Evolutionary conservation across 2,797 vertebrate genomes (phyloP), one percentile per base, ranked within the genome.

Genomic region (Lepus townsendii): DNA sequence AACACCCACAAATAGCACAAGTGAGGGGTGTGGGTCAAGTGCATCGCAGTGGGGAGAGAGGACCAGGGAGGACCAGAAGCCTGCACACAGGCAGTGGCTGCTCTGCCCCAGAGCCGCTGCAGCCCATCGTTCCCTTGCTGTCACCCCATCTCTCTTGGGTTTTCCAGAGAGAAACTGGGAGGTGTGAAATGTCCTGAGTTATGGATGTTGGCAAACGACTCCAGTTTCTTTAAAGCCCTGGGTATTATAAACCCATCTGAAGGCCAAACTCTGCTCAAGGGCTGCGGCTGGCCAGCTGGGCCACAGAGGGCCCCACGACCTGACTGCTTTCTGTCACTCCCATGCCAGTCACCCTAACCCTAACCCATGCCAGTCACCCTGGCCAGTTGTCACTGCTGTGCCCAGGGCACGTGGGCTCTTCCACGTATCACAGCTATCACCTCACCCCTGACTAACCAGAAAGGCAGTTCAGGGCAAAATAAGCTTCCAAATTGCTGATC

Each of bases 221-320:
- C 50, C 50, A n/a, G 30, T 84, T 68, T 92, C 69, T 82, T 80
- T 72, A 84, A 96, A 90, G 73, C 19, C 52, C 26, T 20, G 35
- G 32, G 72, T 26, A 71, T 27, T 22, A 83, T 57, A 57, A 66
- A 47, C 12, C 87, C 73, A 71, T 68, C 75, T 75, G 86, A 79
- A 57, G 50, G 69, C 50, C 63, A 78, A 42, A 60, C 26, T 42
- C 60, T 54, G 62, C 71, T 50, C 60, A 19, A 65, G 63, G 80
- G 79, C 57, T 65, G 8, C 72, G 80, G 79, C 57, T 65, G 8
- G 68, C 66, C 47, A 68, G 2, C 4, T 17, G 27, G 8, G 42
- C 26, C 22, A 52, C 69, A 13, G 73, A 27, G 4, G 13, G 63
- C 4, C 50, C 27, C 26, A 17, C 6, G 52, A 20, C 72, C 4